These are phyloP conservation scores for Ageneiosus marmoratus DNA, from an alignment of 2,113 vertebrate genomes.

Conservation along the genomic window DNA sequence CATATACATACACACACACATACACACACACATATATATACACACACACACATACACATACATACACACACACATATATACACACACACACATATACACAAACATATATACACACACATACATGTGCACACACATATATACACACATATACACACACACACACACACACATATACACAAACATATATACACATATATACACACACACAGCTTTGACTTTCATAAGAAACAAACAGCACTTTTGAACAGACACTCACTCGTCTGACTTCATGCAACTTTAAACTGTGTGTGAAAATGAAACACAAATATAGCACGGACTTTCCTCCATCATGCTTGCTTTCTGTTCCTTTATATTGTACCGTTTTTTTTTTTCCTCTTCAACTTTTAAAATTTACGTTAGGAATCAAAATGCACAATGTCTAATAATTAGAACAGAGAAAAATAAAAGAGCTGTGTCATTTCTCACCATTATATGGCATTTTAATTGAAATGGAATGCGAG, in stretches of 20 bases:
- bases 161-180: background rate
- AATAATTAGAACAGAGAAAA: too few relatives aligned
- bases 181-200: background rate
- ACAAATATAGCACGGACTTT: conserved; percentile 31
- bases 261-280: background rate
- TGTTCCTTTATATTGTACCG: background rate
- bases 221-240: background rate
- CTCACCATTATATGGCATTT: background rate
- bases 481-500: background rate
- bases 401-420: background rate
- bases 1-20: too few relatives aligned
- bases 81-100: background rate
- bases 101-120: background rate
- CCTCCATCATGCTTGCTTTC: background rate
- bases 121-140: background rate
- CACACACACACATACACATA: background rate
- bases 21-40: background rate
- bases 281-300: conserved; percentile 5
- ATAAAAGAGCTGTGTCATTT: background rate
- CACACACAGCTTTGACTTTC: background rate
- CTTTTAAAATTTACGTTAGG: background rate
- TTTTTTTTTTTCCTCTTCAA: background rate
- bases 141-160: background rate
- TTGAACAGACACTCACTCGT: background rate
- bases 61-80: background rate